These are phyloP conservation scores for Chaenocephalus aceratus DNA, from an alignment of 2,113 vertebrate species.

Conservation along the genomic window DNA sequence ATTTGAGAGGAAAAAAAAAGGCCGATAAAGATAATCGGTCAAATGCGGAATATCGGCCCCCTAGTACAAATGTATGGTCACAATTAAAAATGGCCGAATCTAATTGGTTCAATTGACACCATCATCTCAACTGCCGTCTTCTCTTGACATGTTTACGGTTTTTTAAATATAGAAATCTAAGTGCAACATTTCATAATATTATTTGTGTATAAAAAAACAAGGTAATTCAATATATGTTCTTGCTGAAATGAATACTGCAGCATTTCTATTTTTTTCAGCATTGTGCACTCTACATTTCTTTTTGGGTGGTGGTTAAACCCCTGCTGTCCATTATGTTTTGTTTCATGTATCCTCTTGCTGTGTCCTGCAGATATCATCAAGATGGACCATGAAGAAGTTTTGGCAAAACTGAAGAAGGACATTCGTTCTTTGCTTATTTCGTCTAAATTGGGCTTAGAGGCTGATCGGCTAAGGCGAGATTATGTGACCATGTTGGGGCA, in stretches of 20 bases:
- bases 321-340: not conserved
- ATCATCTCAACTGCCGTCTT: too few relatives aligned
- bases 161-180: too few relatives aligned
- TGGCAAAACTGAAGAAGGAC: conserved; percentile 88
- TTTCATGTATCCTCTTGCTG: not conserved
- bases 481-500: conserved; percentile 87
- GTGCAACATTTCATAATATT: too few relatives aligned
- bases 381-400: conserved; percentile 80
- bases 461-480: conserved; percentile 85
- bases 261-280: not conserved
- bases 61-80: too few relatives aligned
- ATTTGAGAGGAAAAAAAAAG: too few relatives aligned
- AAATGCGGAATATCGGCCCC: too few relatives aligned
- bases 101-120: not conserved
- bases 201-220: not conserved
- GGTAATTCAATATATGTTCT: not conserved
- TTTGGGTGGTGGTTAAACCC: not conserved
- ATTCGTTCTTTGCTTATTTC: conserved; percentile 89
- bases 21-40: too few relatives aligned
- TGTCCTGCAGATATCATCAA: conserved; percentile 29
- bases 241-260: not conserved
- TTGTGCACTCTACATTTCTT: not conserved
- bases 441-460: conserved; percentile 86
- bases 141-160: too few relatives aligned
- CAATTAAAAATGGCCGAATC: too few relatives aligned